Evolutionary conservation across 2,888 invertebrate genomes (phyloP).

Genomic region (Lysandra coridon): DNA sequence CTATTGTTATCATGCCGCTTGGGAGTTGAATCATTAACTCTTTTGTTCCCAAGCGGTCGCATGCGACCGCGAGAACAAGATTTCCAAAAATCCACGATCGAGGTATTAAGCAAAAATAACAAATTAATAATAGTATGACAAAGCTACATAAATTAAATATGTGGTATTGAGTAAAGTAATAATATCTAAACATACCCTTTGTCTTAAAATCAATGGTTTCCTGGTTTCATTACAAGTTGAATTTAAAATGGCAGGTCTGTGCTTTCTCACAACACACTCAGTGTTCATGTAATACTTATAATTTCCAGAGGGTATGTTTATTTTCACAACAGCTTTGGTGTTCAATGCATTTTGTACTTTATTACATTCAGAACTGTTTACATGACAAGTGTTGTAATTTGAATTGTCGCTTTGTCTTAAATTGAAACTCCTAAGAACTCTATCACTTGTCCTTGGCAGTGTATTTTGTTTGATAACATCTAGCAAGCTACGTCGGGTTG

Average conservation of each 20-base stretch:
- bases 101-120: too few species aligned
- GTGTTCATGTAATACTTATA: conserved; percentile 41
- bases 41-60: too few species aligned
- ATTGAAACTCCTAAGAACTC: conserved; percentile 59
- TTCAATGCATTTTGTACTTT: conserved; percentile 14
- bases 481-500: conserved; percentile 39
- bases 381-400: conserved; percentile 38
- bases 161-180: not conserved
- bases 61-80: too few species aligned
- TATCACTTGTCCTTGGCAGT: conserved; percentile 46
- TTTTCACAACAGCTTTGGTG: conserved; percentile 32
- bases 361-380: not conserved
- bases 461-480: conserved; percentile 34
- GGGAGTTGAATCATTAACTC: too few species aligned
- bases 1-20: too few species aligned
- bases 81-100: too few species aligned
- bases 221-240: conserved; percentile 36
- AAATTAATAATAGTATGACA: not conserved
- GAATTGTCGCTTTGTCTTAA: conserved; percentile 42
- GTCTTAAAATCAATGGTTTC: conserved; percentile 30
- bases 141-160: not conserved
- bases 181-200: conserved; percentile 33
- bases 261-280: conserved; percentile 42
- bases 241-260: conserved; percentile 39
- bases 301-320: conserved; percentile 36